These are phyloP conservation scores for Dasypolia templi DNA, from an alignment of 2,888 invertebrate species.

Conservation along the genomic window DNA sequence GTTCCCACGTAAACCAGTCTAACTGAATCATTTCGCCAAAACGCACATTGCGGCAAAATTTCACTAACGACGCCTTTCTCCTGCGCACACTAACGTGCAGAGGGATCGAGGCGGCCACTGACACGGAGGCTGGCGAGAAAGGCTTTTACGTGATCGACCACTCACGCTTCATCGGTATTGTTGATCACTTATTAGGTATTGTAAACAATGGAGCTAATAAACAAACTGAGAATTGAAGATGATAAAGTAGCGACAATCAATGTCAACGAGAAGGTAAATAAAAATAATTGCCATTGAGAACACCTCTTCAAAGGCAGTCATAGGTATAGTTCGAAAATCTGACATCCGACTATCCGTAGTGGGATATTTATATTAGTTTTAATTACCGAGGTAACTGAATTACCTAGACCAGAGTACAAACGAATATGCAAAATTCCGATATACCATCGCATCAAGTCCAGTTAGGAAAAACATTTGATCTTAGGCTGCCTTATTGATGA, in stretches of 20 bases:
- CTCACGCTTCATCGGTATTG: constrained; percentile 42
- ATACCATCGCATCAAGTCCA: background rate
- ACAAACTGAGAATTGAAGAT: background rate
- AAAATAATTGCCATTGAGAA: background rate
- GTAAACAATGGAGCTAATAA: constrained; percentile 15
- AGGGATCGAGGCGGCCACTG: constrained; percentile 53
- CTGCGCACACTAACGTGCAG: constrained; percentile 50
- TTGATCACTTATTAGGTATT: constrained; percentile 25
- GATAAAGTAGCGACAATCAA: background rate
- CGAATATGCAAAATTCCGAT: background rate
- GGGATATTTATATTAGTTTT: background rate
- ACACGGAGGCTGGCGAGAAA: constrained; percentile 61
- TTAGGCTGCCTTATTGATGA: background rate
- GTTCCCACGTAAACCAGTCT: constrained; percentile 31
- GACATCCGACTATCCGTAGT: background rate
- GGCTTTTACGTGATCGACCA: constrained; percentile 54
- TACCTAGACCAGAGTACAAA: background rate
- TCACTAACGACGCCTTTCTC: constrained; percentile 67
- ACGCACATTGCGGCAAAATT: constrained; percentile 59
- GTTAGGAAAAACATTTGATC: background rate
- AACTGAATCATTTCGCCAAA: constrained; percentile 53
- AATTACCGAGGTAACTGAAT: background rate
- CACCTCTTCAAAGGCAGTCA: background rate
- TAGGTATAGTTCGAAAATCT: background rate
- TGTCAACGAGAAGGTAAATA: background rate